Conservation (phyloP, 1,140 invertebrate genomes). For the Formica exsecta region DNA sequence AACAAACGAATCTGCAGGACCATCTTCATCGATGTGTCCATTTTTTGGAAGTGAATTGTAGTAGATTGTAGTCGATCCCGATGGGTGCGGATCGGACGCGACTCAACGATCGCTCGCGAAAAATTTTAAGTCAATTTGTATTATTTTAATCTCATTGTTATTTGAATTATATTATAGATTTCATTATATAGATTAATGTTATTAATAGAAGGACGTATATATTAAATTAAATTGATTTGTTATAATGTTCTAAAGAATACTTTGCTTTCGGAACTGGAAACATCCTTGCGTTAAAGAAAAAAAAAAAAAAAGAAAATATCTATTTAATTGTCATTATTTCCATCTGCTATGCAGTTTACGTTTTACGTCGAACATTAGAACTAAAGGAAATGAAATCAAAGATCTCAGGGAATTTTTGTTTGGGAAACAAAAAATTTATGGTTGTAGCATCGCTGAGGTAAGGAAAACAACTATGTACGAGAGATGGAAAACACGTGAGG, state of each 20-base stretch:
- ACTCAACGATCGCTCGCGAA: conserved; percentile 47
- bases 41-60: conserved; percentile 54
- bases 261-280: conserved; percentile 34
- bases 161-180: conserved; percentile 60
- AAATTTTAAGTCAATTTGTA: conserved; percentile 58
- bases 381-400: conserved; percentile 58
- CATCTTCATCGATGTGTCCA: conserved; percentile 47
- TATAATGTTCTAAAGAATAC: conserved; percentile 42
- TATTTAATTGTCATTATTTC: conserved; percentile 25
- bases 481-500: conserved; percentile 10
- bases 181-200: conserved; percentile 56
- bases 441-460: conserved; percentile 18
- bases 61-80: conserved; percentile 56
- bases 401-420: conserved; percentile 57
- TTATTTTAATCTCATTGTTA: conserved; percentile 65
- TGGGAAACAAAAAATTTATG: conserved; percentile 38
- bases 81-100: conserved; percentile 46
- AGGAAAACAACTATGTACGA: conserved; percentile 5
- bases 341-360: conserved; percentile 17
- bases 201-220: conserved; percentile 52
- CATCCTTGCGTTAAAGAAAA: conserved; percentile 18
- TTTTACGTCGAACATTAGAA: conserved; percentile 31
- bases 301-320: background rate
- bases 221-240: conserved; percentile 55
- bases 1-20: conserved; percentile 28